These are phyloP conservation scores for Virgularia gustaviana DNA, from an alignment of 92 coral and sea anemone species.

Conservation along the genomic window DNA sequence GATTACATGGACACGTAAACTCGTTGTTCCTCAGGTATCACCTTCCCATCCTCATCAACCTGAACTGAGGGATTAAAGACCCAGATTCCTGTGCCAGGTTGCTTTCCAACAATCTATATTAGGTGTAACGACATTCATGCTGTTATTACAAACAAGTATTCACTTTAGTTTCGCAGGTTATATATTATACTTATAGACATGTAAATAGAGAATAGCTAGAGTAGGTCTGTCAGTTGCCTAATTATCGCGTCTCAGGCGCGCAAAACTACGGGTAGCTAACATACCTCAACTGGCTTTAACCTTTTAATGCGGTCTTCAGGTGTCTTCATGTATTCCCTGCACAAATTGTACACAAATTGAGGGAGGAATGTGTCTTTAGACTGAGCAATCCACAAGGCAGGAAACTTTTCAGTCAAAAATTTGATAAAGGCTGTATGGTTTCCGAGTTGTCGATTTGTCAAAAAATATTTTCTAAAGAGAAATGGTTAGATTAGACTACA, in stretches of 20 bases:
- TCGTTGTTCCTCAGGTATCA: not conserved
- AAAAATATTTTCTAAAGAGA: too few species aligned
- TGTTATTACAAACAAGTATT: not conserved
- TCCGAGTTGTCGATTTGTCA: too few species aligned
- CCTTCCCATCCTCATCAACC: not conserved
- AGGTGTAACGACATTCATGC: not conserved
- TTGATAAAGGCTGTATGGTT: not conserved
- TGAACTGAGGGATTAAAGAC: not conserved
- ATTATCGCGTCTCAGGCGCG: not conserved
- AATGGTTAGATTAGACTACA: too few species aligned
- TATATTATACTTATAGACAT: not conserved
- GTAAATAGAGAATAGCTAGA: too few species aligned
- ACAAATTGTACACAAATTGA: conserved; percentile 7
- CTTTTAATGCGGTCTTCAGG: not conserved
- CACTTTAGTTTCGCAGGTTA: not conserved
- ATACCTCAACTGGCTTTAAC: conserved; percentile 10
- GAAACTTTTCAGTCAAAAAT: not conserved
- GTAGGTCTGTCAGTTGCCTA: not conserved
- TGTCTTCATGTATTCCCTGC: conserved; percentile 22
- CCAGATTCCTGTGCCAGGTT: not conserved
- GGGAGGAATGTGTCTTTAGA: conserved; percentile 4
- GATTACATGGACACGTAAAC: not conserved
- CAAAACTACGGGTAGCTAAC: not conserved
- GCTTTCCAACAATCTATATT: not conserved
- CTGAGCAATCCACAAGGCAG: conserved; percentile 8